Evolutionary conservation across 2,888 invertebrate species (phyloP).

Genomic region (Aethes cnicana): DNA sequence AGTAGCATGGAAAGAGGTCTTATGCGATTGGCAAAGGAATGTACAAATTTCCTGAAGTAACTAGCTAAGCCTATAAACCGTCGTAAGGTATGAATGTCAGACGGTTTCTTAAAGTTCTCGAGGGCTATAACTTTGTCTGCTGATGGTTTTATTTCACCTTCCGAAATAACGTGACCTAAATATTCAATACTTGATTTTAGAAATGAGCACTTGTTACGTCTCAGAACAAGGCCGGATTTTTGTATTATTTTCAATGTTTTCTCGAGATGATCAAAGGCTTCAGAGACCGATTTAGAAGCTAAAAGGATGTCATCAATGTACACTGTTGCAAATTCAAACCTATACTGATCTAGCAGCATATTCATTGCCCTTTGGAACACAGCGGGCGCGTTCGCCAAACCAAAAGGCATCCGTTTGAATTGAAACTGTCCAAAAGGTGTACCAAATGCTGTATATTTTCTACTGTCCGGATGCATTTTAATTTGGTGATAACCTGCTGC

Average conservation of each 20-base stretch:
- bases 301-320: slow-evolving; percentile 28
- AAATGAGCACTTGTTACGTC: slow-evolving; percentile 23
- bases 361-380: too few species aligned
- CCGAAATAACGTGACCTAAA: slow-evolving; percentile 16
- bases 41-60: slow-evolving; percentile 38
- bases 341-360: slow-evolving; percentile 17
- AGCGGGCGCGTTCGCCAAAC: too few species aligned
- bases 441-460: too few species aligned
- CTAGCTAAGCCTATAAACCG: slow-evolving; percentile 35
- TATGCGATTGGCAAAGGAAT: slow-evolving; percentile 32
- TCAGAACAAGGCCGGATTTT: slow-evolving; percentile 8
- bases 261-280: slow-evolving; percentile 11
- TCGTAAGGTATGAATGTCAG: slow-evolving; percentile 13
- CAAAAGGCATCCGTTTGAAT: too few species aligned
- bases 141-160: slow-evolving; percentile 12
- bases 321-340: slow-evolving; percentile 24
- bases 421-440: too few species aligned
- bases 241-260: slow-evolving; percentile 4
- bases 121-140: slow-evolving; percentile 16
- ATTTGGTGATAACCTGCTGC: slow-evolving; percentile 21
- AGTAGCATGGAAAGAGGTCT: slow-evolving; percentile 34
- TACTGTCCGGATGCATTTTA: slow-evolving; percentile 22
- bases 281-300: not conserved
- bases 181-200: slow-evolving; percentile 2
- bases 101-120: not conserved